These are phyloP conservation scores for Paraescarpia echinospica DNA, from an alignment of 1,140 invertebrate species.

Conservation along the genomic window DNA sequence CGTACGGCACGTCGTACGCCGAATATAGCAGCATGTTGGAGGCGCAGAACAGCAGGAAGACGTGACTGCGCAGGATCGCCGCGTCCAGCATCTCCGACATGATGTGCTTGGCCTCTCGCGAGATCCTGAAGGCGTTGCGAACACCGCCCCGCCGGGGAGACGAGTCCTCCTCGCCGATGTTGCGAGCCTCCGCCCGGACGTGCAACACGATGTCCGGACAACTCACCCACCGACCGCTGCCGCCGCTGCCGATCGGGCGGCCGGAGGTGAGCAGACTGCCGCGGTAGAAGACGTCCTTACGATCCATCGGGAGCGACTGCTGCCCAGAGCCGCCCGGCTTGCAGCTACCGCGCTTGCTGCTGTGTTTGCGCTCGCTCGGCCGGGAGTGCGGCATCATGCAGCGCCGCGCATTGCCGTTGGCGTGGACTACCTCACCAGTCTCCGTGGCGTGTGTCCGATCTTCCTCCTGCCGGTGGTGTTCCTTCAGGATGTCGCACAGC, in stretches of 20 bases:
- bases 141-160: background rate
- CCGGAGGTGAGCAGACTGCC: conserved; percentile 67
- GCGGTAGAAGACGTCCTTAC: conserved; percentile 88
- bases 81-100: conserved; percentile 23
- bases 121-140: background rate
- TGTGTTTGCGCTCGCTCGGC: background rate
- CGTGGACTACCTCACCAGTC: background rate
- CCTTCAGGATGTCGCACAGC: conserved; percentile 11
- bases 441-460: background rate
- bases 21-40: conserved; percentile 89
- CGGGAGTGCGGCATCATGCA: background rate
- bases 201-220: conserved; percentile 12
- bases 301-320: conserved; percentile 62
- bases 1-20: conserved; percentile 93
- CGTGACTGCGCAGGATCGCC: conserved; percentile 67
- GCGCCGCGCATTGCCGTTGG: background rate
- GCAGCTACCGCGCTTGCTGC: background rate
- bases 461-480: conserved; percentile 8
- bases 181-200: background rate
- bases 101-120: conserved; percentile 16
- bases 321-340: background rate
- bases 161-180: background rate
- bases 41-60: conserved; percentile 82
- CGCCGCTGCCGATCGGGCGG: conserved; percentile 49
- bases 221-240: conserved; percentile 20